A percentile compares a stretch with the other conserved stretches of the same genome.
Conservation (phyloP, 92 coral and sea anemone species). For the Desmophyllum pertusum region DNA sequence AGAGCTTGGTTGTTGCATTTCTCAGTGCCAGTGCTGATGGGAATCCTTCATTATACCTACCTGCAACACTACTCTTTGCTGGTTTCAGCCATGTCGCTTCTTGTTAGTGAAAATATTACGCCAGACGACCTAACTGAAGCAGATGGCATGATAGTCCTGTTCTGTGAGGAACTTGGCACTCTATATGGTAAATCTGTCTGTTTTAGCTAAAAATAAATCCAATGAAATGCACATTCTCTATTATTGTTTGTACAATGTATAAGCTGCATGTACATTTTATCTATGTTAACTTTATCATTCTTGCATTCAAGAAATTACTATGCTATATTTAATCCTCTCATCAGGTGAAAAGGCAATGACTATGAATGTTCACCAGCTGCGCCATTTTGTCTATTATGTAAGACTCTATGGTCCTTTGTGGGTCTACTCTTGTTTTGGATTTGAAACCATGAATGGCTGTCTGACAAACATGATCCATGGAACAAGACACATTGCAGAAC, state of each 20-base stretch:
- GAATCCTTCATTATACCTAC: constrained; percentile 13
- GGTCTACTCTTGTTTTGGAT: constrained; percentile 43
- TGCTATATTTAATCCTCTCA: neutral
- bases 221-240: no score
- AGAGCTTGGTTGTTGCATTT: constrained; percentile 26
- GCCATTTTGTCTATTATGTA: constrained; percentile 34
- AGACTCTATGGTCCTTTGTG: constrained; percentile 35
- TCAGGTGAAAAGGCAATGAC: constrained; percentile 40
- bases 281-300: no score
- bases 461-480: constrained; percentile 40
- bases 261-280: no score
- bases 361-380: constrained; percentile 36
- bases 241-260: no score
- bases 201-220: no score
- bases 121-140: constrained; percentile 12
- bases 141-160: constrained; percentile 4
- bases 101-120: constrained; percentile 20
- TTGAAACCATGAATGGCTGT: constrained; percentile 46
- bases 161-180: constrained; percentile 1
- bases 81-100: constrained; percentile 23
- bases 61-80: constrained; percentile 16
- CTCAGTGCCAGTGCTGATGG: constrained; percentile 34
- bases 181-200: constrained; percentile 16
- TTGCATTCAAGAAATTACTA: no score
- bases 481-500: constrained; percentile 39